Base-by-base conservation (phyloP, 2,113 vertebrate genomes). In the Tachycineta bicolor region DNA sequence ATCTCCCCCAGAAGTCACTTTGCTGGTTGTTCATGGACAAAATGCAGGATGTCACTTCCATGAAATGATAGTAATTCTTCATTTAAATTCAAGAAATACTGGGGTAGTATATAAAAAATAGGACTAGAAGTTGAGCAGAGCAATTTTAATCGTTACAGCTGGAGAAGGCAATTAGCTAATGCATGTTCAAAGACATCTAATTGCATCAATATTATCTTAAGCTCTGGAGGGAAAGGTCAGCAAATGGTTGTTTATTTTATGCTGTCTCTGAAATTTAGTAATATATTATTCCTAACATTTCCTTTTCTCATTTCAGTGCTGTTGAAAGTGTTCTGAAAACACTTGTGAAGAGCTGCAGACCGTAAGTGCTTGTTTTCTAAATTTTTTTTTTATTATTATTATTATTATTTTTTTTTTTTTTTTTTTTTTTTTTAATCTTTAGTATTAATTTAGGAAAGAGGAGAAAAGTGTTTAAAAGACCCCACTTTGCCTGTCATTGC, bases 301-400 rank as follows among this genome's bases (percentile, higher is more conserved):
- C 29, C 16, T 64, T 94, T 70, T 73, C 31, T 80, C 46, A 23
- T 97, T 97, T 83, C 97, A 99, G 99, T 97, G 99, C 99, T 87
- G 98, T 99, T 97, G 99, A 99, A 98, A 98, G 97, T 79, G 98
- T 99, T 95, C 97, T 99, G 97, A 99, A 99, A 98, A 99, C 98
- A 43, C 98, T 99, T 4, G 98, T 99, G 97, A 99, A 99, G 98
- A 99, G 97, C 98, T 99, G 99, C 98, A 98, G 99, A 95, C 99
- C 98, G 99, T 99, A 98, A 99, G 99, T 99, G 94, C 70, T 81
- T 41, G 11, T 18, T 26, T 14, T 6, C 9, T 56, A 5, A 37
- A 9, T 37, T 37, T 37, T 37, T 31, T n/a, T 6, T 20, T 20
- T 28, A 64, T 16, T 0, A 37, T n/a, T n/a, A n/a, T n/a, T n/a